phyloP scores from a whole-genome alignment of 2,888 invertebrate genomes.

The Amiota mariae region DNA sequence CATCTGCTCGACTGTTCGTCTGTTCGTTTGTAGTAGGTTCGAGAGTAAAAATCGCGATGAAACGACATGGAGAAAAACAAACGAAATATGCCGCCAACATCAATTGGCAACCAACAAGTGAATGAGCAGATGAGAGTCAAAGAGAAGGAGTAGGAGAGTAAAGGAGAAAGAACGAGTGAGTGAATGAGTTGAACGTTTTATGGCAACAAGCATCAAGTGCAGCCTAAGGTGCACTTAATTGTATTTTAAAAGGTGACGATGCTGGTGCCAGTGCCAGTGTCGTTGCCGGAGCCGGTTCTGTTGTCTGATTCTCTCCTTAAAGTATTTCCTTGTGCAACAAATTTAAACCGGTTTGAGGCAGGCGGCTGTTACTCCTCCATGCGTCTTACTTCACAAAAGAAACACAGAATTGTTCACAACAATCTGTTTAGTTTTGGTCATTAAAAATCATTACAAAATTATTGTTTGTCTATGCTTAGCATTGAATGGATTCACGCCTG shows the following conservation, averaged over 20 bases:
- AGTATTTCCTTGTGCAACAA: no score
- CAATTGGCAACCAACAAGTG: slow-evolving; percentile 13
- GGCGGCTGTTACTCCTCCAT: no score
- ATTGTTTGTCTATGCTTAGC: no score
- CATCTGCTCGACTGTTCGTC: no score
- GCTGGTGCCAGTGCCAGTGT: not conserved
- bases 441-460: no score
- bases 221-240: slow-evolving; percentile 36
- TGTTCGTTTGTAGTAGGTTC: not conserved
- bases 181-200: not conserved
- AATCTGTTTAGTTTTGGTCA: no score
- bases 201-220: slow-evolving; percentile 32
- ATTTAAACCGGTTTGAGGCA: no score
- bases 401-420: no score
- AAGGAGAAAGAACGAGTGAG: not conserved
- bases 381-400: no score
- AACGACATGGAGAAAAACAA: slow-evolving; percentile 16
- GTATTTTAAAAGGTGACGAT: not conserved
- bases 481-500: no score
- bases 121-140: not conserved
- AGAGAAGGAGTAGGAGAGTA: not conserved
- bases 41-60: slow-evolving; percentile 11
- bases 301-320: not conserved
- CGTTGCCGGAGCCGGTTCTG: not conserved
- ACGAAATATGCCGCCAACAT: slow-evolving; percentile 17